phyloP scores from a whole-genome alignment of 2,113 vertebrate species.

The Theropithecus gelada region DNA sequence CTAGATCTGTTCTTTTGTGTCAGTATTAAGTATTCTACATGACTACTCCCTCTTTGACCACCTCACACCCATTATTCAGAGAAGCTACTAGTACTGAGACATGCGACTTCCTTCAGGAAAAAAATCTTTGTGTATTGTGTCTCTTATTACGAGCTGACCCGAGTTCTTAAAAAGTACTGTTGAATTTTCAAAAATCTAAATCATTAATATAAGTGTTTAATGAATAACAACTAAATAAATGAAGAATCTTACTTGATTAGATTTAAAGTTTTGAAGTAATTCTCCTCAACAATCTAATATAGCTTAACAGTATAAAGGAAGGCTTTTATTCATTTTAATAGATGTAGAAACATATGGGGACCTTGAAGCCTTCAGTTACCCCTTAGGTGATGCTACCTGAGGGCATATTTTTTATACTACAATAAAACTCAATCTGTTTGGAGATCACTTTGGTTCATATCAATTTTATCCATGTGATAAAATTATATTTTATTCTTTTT shows the following conservation, averaged over 20 bases:
- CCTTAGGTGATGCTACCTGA: neutral
- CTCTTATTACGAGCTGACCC: neutral
- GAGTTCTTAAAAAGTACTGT: neutral
- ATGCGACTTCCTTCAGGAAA: neutral
- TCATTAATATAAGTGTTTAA: neutral
- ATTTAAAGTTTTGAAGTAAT: conserved; percentile 21
- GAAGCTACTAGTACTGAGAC: neutral
- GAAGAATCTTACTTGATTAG: neutral
- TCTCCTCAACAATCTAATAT: neutral
- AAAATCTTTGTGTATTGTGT: neutral
- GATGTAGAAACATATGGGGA: neutral
- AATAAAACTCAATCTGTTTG: conserved; percentile 24
- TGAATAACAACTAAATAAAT: neutral
- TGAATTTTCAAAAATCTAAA: neutral
- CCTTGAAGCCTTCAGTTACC: neutral
- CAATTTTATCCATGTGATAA: conserved; percentile 5
- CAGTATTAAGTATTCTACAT: neutral
- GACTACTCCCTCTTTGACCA: neutral
- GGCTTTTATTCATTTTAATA: neutral
- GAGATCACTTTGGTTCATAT: neutral
- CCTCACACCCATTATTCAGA: neutral
- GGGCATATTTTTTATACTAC: neutral
- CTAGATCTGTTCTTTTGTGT: neutral
- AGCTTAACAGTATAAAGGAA: neutral
- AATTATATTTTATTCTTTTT: conserved; percentile 26